Evolutionary conservation across 2,113 vertebrate genomes (phyloP).

Genomic region (Lampris megalopsis): DNA sequence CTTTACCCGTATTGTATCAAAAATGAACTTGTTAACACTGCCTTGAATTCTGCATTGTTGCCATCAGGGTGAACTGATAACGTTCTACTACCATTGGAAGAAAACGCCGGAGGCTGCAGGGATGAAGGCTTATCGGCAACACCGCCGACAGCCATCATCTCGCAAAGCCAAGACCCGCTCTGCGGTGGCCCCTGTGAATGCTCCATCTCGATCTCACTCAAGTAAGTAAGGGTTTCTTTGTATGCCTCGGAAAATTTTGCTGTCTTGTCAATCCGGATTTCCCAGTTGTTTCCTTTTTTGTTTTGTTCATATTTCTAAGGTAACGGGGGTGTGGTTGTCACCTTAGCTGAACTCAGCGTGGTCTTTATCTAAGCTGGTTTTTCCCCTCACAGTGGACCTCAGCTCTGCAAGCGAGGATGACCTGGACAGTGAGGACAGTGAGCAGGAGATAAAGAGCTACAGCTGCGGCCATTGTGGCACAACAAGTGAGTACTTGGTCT

Average conservation of each 20-base stretch:
- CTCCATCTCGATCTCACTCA: conserved; percentile 92
- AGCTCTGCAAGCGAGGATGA: conserved; percentile 98
- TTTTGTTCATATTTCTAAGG: not conserved
- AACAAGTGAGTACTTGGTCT: conserved; percentile 86
- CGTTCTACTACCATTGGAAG: conserved; percentile 99
- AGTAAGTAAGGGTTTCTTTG: conserved; percentile 83
- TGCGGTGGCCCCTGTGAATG: conserved; percentile 88
- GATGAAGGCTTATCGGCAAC: conserved; percentile 93
- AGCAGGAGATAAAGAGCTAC: conserved; percentile 95
- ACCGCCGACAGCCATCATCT: conserved; percentile 94
- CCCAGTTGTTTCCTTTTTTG: not conserved
- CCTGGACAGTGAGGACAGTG: conserved; percentile 98
- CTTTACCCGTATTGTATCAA: not conserved
- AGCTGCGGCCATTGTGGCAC: conserved; percentile 95
- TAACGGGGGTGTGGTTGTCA: not conserved
- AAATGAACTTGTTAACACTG: conserved; percentile 16
- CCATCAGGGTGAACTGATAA: conserved; percentile 95
- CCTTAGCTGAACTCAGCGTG: not conserved
- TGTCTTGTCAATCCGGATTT: not conserved
- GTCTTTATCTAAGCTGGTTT: not conserved
- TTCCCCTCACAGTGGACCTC: conserved; percentile 87
- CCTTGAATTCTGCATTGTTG: conserved; percentile 28
- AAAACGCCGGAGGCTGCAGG: conserved; percentile 97
- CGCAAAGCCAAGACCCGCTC: conserved; percentile 98
- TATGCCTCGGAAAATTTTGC: not conserved